These are phyloP conservation scores for Amorpha juglandis DNA, from an alignment of 2,888 invertebrate genomes.

Conservation along the genomic window DNA sequence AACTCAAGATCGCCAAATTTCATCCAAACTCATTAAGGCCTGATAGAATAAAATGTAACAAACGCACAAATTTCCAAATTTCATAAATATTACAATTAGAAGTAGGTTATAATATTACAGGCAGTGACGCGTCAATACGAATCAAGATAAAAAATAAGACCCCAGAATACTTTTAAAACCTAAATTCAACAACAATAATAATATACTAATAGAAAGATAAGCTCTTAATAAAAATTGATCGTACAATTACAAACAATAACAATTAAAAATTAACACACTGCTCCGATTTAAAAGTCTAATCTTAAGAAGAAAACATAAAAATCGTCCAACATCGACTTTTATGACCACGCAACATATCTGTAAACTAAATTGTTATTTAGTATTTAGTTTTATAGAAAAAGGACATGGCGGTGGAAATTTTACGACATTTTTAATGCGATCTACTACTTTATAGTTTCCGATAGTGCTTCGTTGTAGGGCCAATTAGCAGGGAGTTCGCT, in stretches of 20 bases:
- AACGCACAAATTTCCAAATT: too few species aligned
- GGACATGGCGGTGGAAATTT: constrained; percentile 45
- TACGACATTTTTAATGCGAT: constrained; percentile 38
- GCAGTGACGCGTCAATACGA: too few species aligned
- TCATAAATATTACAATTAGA: too few species aligned
- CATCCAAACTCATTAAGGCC: too few species aligned
- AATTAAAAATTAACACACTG: constrained; percentile 4
- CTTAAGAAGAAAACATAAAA: constrained; percentile 7
- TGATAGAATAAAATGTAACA: too few species aligned
- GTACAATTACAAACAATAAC: constrained; percentile 13
- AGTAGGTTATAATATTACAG: too few species aligned
- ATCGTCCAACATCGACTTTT: not conserved
- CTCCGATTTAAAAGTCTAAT: not conserved
- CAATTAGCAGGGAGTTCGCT: constrained; percentile 8
- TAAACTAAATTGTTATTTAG: constrained; percentile 20
- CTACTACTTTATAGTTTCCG: constrained; percentile 52
- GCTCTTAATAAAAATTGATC: not conserved
- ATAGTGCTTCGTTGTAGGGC: constrained; percentile 34
- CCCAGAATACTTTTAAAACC: not conserved
- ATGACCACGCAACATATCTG: not conserved
- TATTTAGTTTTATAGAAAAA: constrained; percentile 39
- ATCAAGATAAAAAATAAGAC: too few species aligned
- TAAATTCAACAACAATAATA: not conserved
- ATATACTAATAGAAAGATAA: not conserved
- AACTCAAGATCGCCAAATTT: too few species aligned